These are phyloP conservation scores for Pseudococcus viburni DNA, from an alignment of 2,888 invertebrate genomes.

Conservation along the genomic window DNA sequence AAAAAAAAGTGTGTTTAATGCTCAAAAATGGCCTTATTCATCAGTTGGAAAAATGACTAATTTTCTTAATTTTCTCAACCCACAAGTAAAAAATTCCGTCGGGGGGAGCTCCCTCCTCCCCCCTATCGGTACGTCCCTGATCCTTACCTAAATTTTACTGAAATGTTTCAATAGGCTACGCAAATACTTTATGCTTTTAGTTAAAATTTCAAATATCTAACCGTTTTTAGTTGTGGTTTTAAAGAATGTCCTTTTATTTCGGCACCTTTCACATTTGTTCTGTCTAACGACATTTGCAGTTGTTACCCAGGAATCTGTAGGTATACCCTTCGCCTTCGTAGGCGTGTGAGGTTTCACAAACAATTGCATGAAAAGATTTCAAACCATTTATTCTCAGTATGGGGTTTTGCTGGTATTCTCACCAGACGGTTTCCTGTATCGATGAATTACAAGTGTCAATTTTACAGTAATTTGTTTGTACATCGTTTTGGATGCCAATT, in stretches of 20 bases:
- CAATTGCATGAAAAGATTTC: constrained; percentile 1
- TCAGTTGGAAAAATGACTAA: too few species aligned
- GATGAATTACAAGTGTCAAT: neutral
- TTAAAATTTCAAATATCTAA: constrained; percentile 5
- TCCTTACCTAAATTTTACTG: too few species aligned
- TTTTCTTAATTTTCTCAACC: too few species aligned
- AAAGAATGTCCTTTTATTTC: constrained; percentile 16
- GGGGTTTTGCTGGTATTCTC: neutral
- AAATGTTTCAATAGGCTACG: neutral
- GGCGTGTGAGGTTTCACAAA: constrained; percentile 3
- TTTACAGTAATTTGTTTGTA: too few species aligned
- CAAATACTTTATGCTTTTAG: neutral
- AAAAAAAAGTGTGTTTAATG: too few species aligned
- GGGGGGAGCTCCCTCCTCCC: too few species aligned
- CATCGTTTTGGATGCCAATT: too few species aligned
- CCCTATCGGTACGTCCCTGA: too few species aligned
- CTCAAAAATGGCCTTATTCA: too few species aligned
- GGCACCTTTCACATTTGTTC: neutral
- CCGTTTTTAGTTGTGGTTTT: neutral
- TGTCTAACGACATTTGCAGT: constrained; percentile 12
- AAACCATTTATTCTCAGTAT: constrained; percentile 14
- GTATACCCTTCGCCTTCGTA: neutral
- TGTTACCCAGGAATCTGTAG: neutral
- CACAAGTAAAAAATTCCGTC: too few species aligned
- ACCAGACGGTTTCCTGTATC: neutral